A percentile compares a stretch with the other conserved stretches of the same genome.
Conservation (phyloP, 2,888 invertebrate genomes). For the Sphaeridia pumilis region DNA sequence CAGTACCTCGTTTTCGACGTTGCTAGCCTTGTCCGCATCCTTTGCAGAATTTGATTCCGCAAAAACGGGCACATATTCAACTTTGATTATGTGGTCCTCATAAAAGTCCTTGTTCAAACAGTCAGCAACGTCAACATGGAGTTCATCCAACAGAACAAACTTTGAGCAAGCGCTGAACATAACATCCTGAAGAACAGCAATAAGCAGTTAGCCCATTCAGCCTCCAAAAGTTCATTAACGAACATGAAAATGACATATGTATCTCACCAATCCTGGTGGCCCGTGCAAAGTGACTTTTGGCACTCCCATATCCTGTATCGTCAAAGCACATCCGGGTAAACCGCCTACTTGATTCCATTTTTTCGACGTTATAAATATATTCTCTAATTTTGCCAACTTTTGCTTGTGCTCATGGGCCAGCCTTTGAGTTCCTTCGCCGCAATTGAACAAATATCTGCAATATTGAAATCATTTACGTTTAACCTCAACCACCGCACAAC, state of each 20-base stretch:
- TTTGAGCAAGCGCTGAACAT: constrained; percentile 59
- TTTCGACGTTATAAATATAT: constrained; percentile 75
- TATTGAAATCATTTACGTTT: background rate
- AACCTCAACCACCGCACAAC: background rate
- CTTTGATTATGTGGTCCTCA: constrained; percentile 60
- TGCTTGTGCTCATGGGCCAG: constrained; percentile 74
- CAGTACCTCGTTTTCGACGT: constrained; percentile 12
- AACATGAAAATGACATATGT: background rate
- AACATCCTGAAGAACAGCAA: no score
- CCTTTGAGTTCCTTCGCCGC: constrained; percentile 85
- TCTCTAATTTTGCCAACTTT: constrained; percentile 63
- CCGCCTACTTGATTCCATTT: constrained; percentile 81
- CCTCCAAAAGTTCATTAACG: background rate
- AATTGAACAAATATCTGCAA: constrained; percentile 76
- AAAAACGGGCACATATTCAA: constrained; percentile 54
- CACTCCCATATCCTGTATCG: constrained; percentile 74
- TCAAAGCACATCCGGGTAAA: constrained; percentile 69
- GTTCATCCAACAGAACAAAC: constrained; percentile 62
- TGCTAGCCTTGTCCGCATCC: background rate
- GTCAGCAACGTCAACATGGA: constrained; percentile 52
- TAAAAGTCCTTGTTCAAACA: constrained; percentile 47
- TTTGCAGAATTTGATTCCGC: constrained; percentile 36
- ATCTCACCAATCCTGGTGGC: constrained; percentile 58
- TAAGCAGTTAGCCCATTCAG: no score
- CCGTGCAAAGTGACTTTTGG: constrained; percentile 70